phyloP scores from a whole-genome alignment of 2,888 invertebrate genomes.

The Chrysopilus asiliformis region DNA sequence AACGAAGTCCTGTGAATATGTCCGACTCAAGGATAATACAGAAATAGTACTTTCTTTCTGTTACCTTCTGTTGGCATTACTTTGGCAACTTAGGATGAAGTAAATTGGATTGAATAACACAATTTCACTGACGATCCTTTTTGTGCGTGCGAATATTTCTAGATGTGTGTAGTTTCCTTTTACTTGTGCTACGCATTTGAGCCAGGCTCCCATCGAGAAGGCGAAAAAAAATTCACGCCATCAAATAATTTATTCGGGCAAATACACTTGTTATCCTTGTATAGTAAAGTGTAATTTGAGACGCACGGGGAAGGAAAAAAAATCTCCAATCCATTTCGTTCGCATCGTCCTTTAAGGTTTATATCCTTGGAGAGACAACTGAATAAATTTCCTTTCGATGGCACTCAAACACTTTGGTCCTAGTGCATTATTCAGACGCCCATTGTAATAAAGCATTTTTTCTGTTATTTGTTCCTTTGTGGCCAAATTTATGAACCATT shows the following conservation, averaged over 20 bases:
- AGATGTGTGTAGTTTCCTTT: no score
- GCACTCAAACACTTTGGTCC: conserved; percentile 18
- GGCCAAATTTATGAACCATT: conserved; percentile 15
- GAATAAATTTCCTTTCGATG: conserved; percentile 9
- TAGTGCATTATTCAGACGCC: conserved; percentile 20
- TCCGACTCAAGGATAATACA: not conserved
- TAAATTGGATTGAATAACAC: conserved; percentile 8
- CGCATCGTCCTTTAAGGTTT: not conserved
- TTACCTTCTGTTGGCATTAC: no score
- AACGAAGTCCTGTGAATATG: not conserved
- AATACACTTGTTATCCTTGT: no score
- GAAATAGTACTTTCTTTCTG: not conserved
- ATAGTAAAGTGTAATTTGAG: no score
- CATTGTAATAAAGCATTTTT: conserved; percentile 22
- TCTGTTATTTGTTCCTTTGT: no score
- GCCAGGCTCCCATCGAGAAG: no score
- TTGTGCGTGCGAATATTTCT: conserved; percentile 6
- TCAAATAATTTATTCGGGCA: conserved; percentile 5
- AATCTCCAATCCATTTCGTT: not conserved
- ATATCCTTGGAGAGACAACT: no score
- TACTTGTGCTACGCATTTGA: no score
- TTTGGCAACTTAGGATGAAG: not conserved
- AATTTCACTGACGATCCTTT: conserved; percentile 1
- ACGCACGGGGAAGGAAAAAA: not conserved
- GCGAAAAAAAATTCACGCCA: no score